Base-by-base conservation (phyloP, 2,797 vertebrate genomes). In the Coccyzus lansbergi region DNA sequence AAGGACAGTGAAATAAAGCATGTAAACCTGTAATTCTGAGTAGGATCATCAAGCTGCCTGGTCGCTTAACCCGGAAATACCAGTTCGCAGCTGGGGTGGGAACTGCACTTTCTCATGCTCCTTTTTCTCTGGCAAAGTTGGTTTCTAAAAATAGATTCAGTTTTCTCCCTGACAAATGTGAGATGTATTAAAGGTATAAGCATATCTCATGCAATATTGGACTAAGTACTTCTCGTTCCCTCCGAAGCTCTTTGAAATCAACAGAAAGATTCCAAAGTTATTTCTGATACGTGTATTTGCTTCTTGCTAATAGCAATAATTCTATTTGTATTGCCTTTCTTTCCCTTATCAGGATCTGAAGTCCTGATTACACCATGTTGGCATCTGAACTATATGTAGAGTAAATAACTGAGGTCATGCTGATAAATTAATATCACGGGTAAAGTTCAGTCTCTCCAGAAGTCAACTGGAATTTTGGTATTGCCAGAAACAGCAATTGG, bases 71-170 rank as follows among this genome's bases (percentile, higher is more conserved):
- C 71, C 3, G 9, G 93, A 96, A 95, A 96, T 91, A 95, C 68
- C 83, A 92, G 2, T 92, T 92, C 1, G 0, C 88, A 91, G 69
- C 82, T 83, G 80, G 65, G 25, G 33, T 84, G 75, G 81, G 75
- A 92, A 51, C 92, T 94, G 78, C 72, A 78, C 58, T 94, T 92
- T 95, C 90, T 95, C 86, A 79, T 93, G 71, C 60, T 93, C 64
- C 31, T 4, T 87, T 96, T 96, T 95, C 81, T 48, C 31, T 18
- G 26, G 33, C 46, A 80, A 93, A 71, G 60, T 85, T 68, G 74
- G 34, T 53, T 87, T 88, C 90, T 80, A 89, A 92, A 95, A 89
- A 80, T 75, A 93, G 78, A 24, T 52, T 49, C 17, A 49, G 22
- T 80, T 90, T 84, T 15, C 42, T 68, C 53, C 19, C 10, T n/a